Evolutionary conservation across 2,888 invertebrate species (phyloP).

Genomic region (Chymomyza amoena): DNA sequence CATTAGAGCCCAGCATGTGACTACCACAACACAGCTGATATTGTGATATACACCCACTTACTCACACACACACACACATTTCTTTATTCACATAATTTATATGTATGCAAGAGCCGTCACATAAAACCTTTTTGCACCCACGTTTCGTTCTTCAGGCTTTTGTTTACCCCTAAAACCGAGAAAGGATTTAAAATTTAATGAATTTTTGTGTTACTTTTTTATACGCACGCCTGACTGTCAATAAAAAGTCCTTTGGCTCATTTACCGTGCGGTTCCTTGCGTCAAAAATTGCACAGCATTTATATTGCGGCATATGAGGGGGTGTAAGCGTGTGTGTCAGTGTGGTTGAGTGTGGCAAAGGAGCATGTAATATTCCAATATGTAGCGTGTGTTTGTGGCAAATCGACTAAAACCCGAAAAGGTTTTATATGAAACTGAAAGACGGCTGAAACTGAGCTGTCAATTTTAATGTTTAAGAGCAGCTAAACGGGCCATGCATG

Average conservation of each 20-base stretch:
- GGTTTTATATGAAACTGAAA: constrained; percentile 72
- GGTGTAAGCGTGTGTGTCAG: constrained; percentile 50
- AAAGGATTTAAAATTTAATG: constrained; percentile 63
- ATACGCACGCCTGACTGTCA: constrained; percentile 50
- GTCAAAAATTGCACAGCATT: constrained; percentile 12
- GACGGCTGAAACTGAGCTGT: constrained; percentile 33
- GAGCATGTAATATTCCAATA: constrained; percentile 34
- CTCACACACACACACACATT: no score
- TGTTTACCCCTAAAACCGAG: constrained; percentile 7
- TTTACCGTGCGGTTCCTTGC: constrained; percentile 35
- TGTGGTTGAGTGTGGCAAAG: constrained; percentile 40
- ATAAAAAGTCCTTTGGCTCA: constrained; percentile 42
- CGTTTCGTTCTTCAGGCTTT: not conserved
- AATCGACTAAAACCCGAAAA: constrained; percentile 45
- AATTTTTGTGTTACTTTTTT: constrained; percentile 42
- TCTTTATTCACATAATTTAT: not conserved
- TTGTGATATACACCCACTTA: not conserved
- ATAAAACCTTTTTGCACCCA: not conserved
- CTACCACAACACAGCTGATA: not conserved
- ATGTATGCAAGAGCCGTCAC: not conserved
- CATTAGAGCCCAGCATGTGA: not conserved
- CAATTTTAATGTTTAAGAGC: not conserved
- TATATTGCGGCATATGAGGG: constrained; percentile 18
- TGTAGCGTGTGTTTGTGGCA: not conserved
- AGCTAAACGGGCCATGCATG: not conserved